A percentile compares a stretch with the other conserved stretches of the same genome.
Conservation (phyloP, 2,113 vertebrate genomes). For the Osmerus mordax region DNA sequence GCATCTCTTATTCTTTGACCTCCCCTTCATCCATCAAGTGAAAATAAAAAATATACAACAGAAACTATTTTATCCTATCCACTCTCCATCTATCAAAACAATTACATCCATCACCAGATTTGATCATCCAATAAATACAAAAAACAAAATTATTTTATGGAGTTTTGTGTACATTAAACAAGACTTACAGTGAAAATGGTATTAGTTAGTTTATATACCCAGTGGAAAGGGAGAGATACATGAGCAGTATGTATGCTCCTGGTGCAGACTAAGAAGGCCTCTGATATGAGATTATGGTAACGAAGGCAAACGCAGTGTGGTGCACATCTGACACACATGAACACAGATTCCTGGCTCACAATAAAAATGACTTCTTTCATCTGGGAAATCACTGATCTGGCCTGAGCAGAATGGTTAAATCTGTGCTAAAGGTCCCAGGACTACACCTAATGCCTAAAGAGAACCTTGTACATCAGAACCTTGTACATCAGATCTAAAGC, state of each 20-base stretch:
- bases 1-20: neutral
- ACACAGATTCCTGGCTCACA: conserved; percentile 4
- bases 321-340: conserved; percentile 32
- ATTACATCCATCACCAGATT: too few relatives aligned
- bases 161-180: too few relatives aligned
- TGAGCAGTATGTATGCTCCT: conserved; percentile 5
- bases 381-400: neutral
- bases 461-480: conserved; percentile 21
- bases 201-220: neutral
- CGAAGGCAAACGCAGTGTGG: conserved; percentile 55
- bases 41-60: neutral
- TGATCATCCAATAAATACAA: too few relatives aligned
- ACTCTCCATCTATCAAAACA: too few relatives aligned
- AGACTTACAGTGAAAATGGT: neutral
- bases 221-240: neutral
- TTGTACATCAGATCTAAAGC: conserved; percentile 15
- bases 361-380: neutral
- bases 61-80: too few relatives aligned
- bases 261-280: conserved; percentile 55
- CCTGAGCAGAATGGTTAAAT: neutral
- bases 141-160: too few relatives aligned
- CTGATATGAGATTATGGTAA: conserved; percentile 41
- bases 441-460: neutral
- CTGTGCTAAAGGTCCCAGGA: neutral
- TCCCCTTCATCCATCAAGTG: neutral